Conservation (phyloP, 2,113 vertebrate genomes). For the Brienomyrus brachyistius region DNA sequence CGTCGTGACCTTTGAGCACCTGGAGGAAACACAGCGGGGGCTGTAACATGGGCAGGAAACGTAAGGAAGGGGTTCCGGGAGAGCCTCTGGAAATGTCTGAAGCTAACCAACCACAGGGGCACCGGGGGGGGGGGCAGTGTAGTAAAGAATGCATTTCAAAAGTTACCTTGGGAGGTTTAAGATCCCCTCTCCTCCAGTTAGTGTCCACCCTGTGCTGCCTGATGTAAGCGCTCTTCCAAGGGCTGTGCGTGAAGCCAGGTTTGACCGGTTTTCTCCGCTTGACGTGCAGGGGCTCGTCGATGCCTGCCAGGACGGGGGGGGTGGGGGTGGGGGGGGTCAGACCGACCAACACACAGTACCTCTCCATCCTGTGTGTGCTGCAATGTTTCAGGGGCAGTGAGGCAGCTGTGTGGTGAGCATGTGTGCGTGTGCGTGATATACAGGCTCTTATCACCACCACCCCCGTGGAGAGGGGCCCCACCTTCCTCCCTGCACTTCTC, state of each 20-base stretch:
- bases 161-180: slow-evolving; percentile 91
- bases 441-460: neutral
- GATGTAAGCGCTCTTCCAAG: slow-evolving; percentile 98
- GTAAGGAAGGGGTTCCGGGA: neutral
- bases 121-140: neutral
- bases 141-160: neutral
- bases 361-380: neutral
- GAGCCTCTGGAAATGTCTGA: neutral
- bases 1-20: slow-evolving; percentile 98
- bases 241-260: slow-evolving; percentile 94
- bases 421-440: neutral
- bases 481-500: slow-evolving; percentile 98
- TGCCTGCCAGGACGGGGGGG: slow-evolving; percentile 57
- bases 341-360: too few relatives aligned
- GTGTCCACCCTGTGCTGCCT: slow-evolving; percentile 98
- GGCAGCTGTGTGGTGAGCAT: neutral
- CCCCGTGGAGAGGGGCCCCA: slow-evolving; percentile 42
- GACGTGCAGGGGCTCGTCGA: slow-evolving; percentile 88
- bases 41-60: neutral
- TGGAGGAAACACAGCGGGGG: slow-evolving; percentile 40
- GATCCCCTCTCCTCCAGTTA: slow-evolving; percentile 96
- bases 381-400: neutral
- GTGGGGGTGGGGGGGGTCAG: neutral
- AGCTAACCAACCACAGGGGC: too few relatives aligned
- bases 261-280: slow-evolving; percentile 94